These are phyloP conservation scores for Heterodera filipjevi DNA, from an alignment of 2,888 invertebrate species.

Conservation along the genomic window DNA sequence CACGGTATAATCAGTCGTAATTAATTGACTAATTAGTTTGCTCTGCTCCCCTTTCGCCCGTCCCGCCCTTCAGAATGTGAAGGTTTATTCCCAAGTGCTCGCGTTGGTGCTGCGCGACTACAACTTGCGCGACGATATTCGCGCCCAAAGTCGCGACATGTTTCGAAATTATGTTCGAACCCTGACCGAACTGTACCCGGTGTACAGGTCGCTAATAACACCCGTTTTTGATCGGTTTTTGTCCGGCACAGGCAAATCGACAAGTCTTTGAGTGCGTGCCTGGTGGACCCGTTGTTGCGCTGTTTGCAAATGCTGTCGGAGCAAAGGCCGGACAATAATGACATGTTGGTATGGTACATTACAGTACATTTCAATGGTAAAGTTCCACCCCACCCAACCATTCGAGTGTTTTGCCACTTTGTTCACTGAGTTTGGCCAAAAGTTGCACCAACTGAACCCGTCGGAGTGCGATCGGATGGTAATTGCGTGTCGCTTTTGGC, in stretches of 20 bases:
- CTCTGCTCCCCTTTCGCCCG: conserved; percentile 8
- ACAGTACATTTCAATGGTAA: neutral
- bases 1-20: conserved; percentile 28
- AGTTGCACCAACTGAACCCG: conserved; percentile 39
- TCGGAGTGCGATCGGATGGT: conserved; percentile 41
- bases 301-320: conserved; percentile 43
- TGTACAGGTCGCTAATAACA: conserved; percentile 38
- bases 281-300: conserved; percentile 45
- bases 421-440: conserved; percentile 41
- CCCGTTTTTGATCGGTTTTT: neutral
- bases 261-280: conserved; percentile 41
- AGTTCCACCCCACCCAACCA: neutral
- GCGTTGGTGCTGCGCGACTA: conserved; percentile 44
- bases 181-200: conserved; percentile 44
- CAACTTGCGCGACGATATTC: conserved; percentile 35
- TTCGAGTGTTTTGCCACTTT: conserved; percentile 47
- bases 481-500: conserved; percentile 40
- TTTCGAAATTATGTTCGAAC: conserved; percentile 49
- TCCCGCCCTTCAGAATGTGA: conserved; percentile 30
- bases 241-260: conserved; percentile 42
- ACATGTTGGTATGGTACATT: conserved; percentile 34
- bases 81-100: conserved; percentile 42
- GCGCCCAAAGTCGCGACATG: conserved; percentile 43
- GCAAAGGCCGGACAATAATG: conserved; percentile 46
- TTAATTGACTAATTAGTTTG: neutral